Evolutionary conservation across 1,140 invertebrate species (phyloP).

Genomic region (Micrasema minimum): DNA sequence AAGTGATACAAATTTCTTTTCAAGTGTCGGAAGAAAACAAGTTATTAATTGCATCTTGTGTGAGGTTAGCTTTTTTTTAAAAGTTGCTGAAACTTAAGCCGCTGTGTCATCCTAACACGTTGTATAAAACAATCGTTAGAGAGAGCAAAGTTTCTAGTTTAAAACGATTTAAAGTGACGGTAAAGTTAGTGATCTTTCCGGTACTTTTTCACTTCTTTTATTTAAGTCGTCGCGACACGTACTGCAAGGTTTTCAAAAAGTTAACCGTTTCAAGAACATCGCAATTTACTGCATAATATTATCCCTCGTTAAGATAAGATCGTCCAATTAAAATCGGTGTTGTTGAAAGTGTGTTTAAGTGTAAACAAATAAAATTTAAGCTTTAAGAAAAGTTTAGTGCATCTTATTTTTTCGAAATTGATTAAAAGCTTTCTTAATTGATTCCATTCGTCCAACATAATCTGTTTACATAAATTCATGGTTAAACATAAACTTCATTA

Average conservation of each 20-base stretch:
- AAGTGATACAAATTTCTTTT: background rate
- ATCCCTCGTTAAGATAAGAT: too few relatives aligned
- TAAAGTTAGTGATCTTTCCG: background rate
- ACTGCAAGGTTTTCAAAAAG: too few relatives aligned
- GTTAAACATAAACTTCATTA: too few relatives aligned
- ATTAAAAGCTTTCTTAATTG: too few relatives aligned
- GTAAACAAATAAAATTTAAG: background rate
- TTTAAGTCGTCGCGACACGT: too few relatives aligned
- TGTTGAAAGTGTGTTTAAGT: background rate
- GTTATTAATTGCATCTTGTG: slow-evolving; percentile 21
- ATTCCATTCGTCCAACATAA: too few relatives aligned
- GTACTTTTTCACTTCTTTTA: too few relatives aligned
- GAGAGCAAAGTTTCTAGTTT: slow-evolving; percentile 6
- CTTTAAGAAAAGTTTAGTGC: background rate
- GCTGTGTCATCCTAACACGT: background rate
- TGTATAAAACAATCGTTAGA: slow-evolving; percentile 6
- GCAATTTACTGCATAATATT: too few relatives aligned
- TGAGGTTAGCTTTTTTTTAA: slow-evolving; percentile 5
- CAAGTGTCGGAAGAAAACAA: background rate
- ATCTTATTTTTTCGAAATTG: too few relatives aligned
- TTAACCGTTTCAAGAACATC: too few relatives aligned
- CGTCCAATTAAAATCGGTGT: background rate
- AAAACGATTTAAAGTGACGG: slow-evolving; percentile 20
- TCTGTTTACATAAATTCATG: too few relatives aligned
- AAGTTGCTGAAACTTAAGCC: slow-evolving; percentile 1